Evolutionary conservation across 2,797 vertebrate species (phyloP).

Genomic region (Muraenolepis orangiensis): DNA sequence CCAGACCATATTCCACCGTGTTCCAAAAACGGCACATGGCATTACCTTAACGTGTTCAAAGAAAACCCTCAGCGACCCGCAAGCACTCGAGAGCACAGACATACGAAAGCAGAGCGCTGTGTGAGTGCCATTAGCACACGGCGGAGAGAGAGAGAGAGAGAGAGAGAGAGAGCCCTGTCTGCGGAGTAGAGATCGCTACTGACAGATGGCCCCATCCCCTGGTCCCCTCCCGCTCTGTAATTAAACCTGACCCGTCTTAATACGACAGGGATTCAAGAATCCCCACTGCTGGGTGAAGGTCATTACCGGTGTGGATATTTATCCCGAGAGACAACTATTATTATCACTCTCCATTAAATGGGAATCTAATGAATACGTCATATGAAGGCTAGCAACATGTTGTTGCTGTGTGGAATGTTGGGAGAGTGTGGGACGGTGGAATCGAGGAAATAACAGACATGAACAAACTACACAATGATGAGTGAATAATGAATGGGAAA

Average conservation of each 20-base stretch:
- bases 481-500: neutral
- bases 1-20: neutral
- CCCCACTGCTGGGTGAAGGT: conserved; percentile 55
- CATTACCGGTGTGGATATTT: conserved; percentile 48
- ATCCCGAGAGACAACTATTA: conserved; percentile 31
- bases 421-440: neutral
- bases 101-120: neutral
- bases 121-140: neutral
- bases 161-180: no score
- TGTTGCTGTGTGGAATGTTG: neutral
- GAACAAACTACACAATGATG: no score
- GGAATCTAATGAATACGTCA: neutral
- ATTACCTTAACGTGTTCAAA: neutral
- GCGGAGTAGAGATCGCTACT: neutral
- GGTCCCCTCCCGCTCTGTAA: conserved; percentile 12
- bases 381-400: neutral
- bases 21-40: neutral
- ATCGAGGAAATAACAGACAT: neutral
- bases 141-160: no score
- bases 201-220: neutral
- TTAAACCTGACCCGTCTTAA: conserved; percentile 63
- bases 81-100: neutral
- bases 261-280: conserved; percentile 62
- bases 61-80: neutral
- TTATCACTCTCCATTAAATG: conserved; percentile 40